Percentiles rank a stretch among this genome's conserved stretches.
Conservation (phyloP, 2,113 vertebrate genomes). For the Nicator chloris region DNA sequence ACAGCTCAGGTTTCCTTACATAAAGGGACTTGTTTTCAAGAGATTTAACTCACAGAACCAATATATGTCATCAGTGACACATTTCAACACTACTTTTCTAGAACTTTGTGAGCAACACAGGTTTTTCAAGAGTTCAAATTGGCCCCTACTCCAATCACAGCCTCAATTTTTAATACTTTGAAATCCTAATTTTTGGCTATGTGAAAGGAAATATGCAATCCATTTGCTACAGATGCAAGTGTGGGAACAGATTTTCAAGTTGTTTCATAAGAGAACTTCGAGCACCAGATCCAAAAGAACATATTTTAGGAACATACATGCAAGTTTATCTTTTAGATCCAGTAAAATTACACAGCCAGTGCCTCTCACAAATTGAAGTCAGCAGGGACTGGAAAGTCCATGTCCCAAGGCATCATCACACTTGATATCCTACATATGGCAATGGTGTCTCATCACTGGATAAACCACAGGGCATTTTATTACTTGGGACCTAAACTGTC, state of each 20-base stretch:
- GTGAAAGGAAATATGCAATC: background rate
- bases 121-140: background rate
- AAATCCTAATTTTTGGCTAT: background rate
- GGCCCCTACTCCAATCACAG: background rate
- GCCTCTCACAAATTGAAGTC: background rate
- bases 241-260: background rate
- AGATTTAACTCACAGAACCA: background rate
- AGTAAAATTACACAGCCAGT: background rate
- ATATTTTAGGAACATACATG: background rate
- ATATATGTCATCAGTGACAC: background rate
- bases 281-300: background rate
- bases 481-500: background rate
- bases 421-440: background rate
- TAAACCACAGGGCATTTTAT: background rate
- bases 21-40: background rate
- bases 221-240: background rate
- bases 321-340: background rate
- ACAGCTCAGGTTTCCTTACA: background rate
- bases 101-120: background rate
- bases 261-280: background rate
- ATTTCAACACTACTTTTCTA: background rate
- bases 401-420: background rate
- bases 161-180: background rate
- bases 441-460: background rate
- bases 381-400: background rate